Evolutionary conservation across 2,113 vertebrate genomes (phyloP).

Genomic region (Cryptomyrus ogoouensis): DNA sequence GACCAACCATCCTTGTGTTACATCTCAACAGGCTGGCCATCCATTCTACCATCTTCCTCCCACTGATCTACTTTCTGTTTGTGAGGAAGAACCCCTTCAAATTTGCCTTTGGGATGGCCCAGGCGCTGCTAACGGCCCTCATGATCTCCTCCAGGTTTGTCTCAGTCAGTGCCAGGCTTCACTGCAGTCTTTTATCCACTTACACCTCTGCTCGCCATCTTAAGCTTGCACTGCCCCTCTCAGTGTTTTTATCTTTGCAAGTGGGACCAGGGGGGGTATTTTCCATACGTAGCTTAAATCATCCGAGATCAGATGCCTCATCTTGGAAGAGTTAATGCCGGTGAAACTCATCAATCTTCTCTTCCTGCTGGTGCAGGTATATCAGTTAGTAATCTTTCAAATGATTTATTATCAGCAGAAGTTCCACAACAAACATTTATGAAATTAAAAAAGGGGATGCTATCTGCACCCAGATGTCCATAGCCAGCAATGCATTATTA

Average conservation of each 20-base stretch:
- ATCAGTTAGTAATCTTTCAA: neutral
- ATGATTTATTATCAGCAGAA: neutral
- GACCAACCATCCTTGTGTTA: neutral
- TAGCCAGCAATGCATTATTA: neutral
- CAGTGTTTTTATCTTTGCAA: neutral
- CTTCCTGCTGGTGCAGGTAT: neutral
- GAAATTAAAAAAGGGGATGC: neutral
- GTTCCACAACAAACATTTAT: neutral
- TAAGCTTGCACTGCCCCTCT: neutral
- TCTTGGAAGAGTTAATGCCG: too few species aligned
- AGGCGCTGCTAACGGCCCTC: slow-evolving; percentile 87
- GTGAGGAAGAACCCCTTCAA: slow-evolving; percentile 90
- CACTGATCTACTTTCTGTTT: slow-evolving; percentile 81
- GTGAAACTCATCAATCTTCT: neutral
- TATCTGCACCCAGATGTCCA: neutral
- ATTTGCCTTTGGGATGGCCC: slow-evolving; percentile 88
- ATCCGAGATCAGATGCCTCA: too few species aligned
- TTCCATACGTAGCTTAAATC: too few species aligned
- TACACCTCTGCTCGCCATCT: neutral
- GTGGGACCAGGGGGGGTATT: neutral
- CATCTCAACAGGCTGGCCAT: slow-evolving; percentile 75
- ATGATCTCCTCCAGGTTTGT: slow-evolving; percentile 85
- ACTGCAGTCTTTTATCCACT: neutral
- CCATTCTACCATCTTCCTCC: slow-evolving; percentile 76
- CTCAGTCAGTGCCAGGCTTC: neutral